Percentiles rank a stretch among this genome's conserved stretches.
Conservation (phyloP, 1,140 invertebrate genomes). For the Ceratosolen solmsi region DNA sequence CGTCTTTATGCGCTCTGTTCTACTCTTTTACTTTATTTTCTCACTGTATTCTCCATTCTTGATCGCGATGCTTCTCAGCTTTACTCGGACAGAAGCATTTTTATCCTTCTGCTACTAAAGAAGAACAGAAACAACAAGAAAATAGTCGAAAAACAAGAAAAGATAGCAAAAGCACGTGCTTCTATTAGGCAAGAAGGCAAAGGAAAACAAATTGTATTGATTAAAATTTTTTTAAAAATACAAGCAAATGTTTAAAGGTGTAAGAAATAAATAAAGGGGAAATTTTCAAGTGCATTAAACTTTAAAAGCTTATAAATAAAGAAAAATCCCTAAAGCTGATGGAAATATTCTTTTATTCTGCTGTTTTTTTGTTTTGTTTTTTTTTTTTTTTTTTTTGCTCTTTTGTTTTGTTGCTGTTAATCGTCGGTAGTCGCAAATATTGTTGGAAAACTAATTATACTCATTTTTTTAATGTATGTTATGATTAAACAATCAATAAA, state of each 20-base stretch:
- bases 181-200: conserved; percentile 17
- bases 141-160: conserved; percentile 38
- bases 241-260: too few relatives aligned
- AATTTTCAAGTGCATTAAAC: too few relatives aligned
- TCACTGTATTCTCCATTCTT: conserved; percentile 45
- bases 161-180: conserved; percentile 52
- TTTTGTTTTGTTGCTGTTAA: too few relatives aligned
- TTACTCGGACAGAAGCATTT: conserved; percentile 35
- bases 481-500: too few relatives aligned
- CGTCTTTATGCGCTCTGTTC: conserved; percentile 38
- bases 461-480: too few relatives aligned
- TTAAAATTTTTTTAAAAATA: not conserved
- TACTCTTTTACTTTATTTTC: conserved; percentile 38
- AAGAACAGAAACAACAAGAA: conserved; percentile 30
- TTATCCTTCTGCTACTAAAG: conserved; percentile 30
- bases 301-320: too few relatives aligned
- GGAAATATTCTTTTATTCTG: too few relatives aligned
- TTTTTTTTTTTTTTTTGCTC: too few relatives aligned
- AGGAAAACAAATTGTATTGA: conserved; percentile 25
- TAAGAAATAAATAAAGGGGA: not conserved
- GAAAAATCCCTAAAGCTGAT: too few relatives aligned
- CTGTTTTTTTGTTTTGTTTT: too few relatives aligned
- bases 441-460: too few relatives aligned
- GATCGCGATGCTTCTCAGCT: conserved; percentile 7
- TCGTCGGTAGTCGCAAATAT: too few relatives aligned